Evolutionary conservation across 2,113 vertebrate species (phyloP).

Genomic region (Gadus macrocephalus): DNA sequence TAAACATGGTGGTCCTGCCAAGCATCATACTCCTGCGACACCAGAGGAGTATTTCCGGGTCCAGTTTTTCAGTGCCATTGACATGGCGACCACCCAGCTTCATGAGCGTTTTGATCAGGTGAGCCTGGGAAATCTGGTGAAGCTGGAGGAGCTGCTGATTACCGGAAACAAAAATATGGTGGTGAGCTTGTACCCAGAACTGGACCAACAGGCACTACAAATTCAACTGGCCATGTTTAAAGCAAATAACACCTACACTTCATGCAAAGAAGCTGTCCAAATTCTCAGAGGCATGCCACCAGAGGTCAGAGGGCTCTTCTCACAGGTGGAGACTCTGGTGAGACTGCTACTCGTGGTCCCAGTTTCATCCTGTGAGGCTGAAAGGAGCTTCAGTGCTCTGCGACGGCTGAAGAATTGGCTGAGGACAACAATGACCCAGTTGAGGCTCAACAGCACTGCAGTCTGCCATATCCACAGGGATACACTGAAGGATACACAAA

Average conservation of each 20-base stretch:
- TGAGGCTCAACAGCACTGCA: neutral
- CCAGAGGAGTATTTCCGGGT: conserved; percentile 1
- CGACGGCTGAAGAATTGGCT: too few species aligned
- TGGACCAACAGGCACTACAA: too few species aligned
- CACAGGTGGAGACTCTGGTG: too few species aligned
- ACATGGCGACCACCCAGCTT: neutral
- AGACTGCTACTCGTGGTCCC: too few species aligned
- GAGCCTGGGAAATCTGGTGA: neutral
- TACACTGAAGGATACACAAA: too few species aligned
- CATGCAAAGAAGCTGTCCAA: too few species aligned
- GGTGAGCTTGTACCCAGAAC: too few species aligned
- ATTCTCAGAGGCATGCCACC: neutral
- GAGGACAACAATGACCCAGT: conserved; percentile 7
- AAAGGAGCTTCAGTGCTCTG: conserved; percentile 5
- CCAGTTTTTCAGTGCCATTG: neutral
- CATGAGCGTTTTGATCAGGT: conserved; percentile 6
- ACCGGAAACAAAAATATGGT: neutral
- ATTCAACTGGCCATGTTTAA: too few species aligned
- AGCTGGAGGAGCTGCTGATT: conserved; percentile 1
- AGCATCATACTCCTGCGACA: neutral
- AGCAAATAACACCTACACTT: too few species aligned
- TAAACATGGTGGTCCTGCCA: neutral
- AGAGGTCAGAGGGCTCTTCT: too few species aligned
- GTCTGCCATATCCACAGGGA: too few species aligned
- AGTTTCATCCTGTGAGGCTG: neutral